Conservation (phyloP, 2,888 invertebrate genomes). For the Heliconius charithonia region DNA sequence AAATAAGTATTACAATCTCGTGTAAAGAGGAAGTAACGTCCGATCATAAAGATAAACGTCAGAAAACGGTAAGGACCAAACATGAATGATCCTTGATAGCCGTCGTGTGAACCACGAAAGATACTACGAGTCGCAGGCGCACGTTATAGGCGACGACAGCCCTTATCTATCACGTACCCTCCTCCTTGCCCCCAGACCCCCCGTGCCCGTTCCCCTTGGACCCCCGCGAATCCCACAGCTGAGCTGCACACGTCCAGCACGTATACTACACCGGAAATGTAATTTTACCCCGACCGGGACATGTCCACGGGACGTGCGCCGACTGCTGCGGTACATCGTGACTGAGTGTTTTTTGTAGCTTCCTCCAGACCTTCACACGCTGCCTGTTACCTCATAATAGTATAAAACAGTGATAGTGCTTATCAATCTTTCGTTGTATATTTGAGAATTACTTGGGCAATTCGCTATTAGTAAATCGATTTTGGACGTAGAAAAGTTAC, state of each 20-base stretch:
- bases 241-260: slow-evolving; percentile 29
- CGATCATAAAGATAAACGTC: slow-evolving; percentile 17
- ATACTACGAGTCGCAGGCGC: slow-evolving; percentile 26
- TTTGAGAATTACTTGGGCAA: not conserved
- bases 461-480: too few species aligned
- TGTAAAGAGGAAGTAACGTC: not conserved
- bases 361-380: slow-evolving; percentile 40
- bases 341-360: slow-evolving; percentile 43
- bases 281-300: slow-evolving; percentile 42
- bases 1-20: not conserved
- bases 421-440: not conserved
- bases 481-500: too few species aligned
- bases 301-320: slow-evolving; percentile 45
- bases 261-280: slow-evolving; percentile 42
- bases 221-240: not conserved
- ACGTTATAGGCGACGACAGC: slow-evolving; percentile 21
- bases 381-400: slow-evolving; percentile 15
- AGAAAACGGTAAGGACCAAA: not conserved
- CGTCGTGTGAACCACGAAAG: slow-evolving; percentile 26
- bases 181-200: not conserved
- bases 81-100: slow-evolving; percentile 13
- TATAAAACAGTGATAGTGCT: slow-evolving; percentile 2
- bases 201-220: not conserved
- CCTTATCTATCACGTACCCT: slow-evolving; percentile 29
- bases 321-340: slow-evolving; percentile 45